Evolutionary conservation across 2,113 vertebrate species (phyloP), one percentile per base, ranked within the genome.

Genomic region (Heliornis fulica): DNA sequence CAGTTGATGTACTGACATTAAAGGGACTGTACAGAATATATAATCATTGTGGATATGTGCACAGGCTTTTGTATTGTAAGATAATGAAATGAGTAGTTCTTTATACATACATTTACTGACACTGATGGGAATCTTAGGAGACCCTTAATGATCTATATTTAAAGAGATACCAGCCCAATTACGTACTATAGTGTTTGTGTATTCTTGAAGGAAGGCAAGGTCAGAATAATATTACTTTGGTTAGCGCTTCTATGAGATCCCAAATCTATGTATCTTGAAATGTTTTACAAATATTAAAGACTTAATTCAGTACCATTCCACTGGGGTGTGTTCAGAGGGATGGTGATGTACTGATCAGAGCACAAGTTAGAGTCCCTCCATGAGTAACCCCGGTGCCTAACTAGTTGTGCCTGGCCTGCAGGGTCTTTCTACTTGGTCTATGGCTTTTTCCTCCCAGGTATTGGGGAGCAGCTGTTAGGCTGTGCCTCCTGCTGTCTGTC

Each of bases 21-120:
- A 94, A 96, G 91, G 46, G 78, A 93, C 64, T 63, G 56, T 83
- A 41, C 68, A 93, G 93, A 92, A 93, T 96, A 51, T 90, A 59
- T 96, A 92, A 96, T 92, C 60, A 83, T 56, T 69, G 31, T 93
- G 68, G 70, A 70, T 95, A 68, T 86, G 85, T 95, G 74, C 63
- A 60, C 56, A 53, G 66, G 31, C 17, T 32, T 91, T 96, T 96
- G 64, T 90, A 78, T 90, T 94, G 56, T 96, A 88, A 77, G 92
- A 83, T 77, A 95, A 91, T 96, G 50, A 89, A 43, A 91, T n/a
- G 54, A 88, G 56, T 70, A 43, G 38, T 72, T 90, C 81, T 96
- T 96, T 95, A 63, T 90, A 90, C 54, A 40, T 59, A 45, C 61
- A 15, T 66, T 89, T 83, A 59, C 76, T 91, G 93, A 89, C 71